Evolutionary conservation across 1,140 invertebrate species (phyloP).

Genomic region (Philopotamus ludificatus): DNA sequence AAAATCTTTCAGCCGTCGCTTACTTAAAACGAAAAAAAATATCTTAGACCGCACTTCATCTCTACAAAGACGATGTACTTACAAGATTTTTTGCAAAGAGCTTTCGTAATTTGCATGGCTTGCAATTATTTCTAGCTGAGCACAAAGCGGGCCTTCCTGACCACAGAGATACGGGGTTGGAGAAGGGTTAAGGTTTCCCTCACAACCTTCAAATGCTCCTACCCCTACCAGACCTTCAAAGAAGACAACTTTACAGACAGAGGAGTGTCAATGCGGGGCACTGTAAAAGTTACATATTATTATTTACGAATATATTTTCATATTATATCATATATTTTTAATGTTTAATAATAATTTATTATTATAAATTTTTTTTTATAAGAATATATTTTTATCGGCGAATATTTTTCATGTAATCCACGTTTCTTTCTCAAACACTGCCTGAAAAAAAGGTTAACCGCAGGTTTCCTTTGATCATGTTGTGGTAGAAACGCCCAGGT

Average conservation of each 20-base stretch:
- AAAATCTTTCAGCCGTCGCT: slow-evolving; percentile 5
- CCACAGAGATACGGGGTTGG: slow-evolving; percentile 15
- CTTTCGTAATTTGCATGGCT: slow-evolving; percentile 30
- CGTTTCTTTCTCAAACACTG: too few relatives aligned
- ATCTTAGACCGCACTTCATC: slow-evolving; percentile 1
- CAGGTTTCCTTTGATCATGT: slow-evolving; percentile 14
- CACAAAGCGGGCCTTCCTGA: slow-evolving; percentile 28
- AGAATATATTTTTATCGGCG: too few relatives aligned
- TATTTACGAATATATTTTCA: too few relatives aligned
- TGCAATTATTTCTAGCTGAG: slow-evolving; percentile 23
- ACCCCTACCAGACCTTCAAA: not conserved
- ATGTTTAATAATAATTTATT: too few relatives aligned
- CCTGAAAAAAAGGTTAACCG: slow-evolving; percentile 9
- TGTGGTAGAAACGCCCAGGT: slow-evolving; percentile 2
- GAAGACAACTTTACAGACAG: not conserved
- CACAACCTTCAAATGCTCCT: not conserved
- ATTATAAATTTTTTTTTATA: too few relatives aligned
- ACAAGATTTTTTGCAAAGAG: slow-evolving; percentile 18
- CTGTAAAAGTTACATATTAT: too few relatives aligned
- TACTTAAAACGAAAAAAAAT: not conserved
- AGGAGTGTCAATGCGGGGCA: too few relatives aligned
- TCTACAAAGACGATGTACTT: slow-evolving; percentile 16
- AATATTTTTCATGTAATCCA: too few relatives aligned
- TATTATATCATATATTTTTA: too few relatives aligned
- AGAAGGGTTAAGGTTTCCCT: slow-evolving; percentile 14